Base-by-base conservation (phyloP, 2,113 vertebrate species). In the Lates calcarifer region DNA sequence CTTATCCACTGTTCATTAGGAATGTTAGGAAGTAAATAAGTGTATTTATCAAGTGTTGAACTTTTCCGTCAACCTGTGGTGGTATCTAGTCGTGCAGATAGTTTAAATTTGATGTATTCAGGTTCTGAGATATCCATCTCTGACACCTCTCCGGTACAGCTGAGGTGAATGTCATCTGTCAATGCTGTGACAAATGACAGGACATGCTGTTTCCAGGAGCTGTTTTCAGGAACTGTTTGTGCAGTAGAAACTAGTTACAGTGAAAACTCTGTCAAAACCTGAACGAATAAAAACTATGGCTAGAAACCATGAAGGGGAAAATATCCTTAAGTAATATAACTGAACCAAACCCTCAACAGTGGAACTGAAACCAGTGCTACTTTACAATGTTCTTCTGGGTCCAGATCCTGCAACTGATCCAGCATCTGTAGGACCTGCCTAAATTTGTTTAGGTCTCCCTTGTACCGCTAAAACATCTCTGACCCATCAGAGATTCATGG, bases 101-200 rank as follows among this genome's bases (percentile, higher is more conserved):
- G 26, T 66, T 53, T 35, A n/a, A 55, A 24, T 43, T 77, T 41
- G 8, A 74, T 53, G 63, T 11, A 31, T 24, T 28, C 22, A 55
- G 7, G 6, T 43, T 41, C 63, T 60, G 33, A 66, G 35, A 61
- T 18, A 71, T 62, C 31, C 1, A 2, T 79, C 60, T 71, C 29
- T 73, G 78, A 31, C 74, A 85, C 39, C 14, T 45, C 57, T 24
- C 26, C 31, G 22, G 49, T 26, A n/a, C 60, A 51, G 37, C 18
- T 24, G 61, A 83, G 65, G 55, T 3, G 26, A 56, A 53, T 70
- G 35, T 26, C 41, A 58, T 74, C 74, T 68, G 17, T 68, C 56
- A 68, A 12, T n/a, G 37, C 45, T 66, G 14, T 69, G 57, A 75
- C 39, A 58, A 41, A 77, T 72, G 67, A 53, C 55, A 43, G 43